Evolutionary conservation across 2,888 invertebrate genomes (phyloP), one percentile per base, ranked within the genome.

Genomic region (Sesia apiformis): DNA sequence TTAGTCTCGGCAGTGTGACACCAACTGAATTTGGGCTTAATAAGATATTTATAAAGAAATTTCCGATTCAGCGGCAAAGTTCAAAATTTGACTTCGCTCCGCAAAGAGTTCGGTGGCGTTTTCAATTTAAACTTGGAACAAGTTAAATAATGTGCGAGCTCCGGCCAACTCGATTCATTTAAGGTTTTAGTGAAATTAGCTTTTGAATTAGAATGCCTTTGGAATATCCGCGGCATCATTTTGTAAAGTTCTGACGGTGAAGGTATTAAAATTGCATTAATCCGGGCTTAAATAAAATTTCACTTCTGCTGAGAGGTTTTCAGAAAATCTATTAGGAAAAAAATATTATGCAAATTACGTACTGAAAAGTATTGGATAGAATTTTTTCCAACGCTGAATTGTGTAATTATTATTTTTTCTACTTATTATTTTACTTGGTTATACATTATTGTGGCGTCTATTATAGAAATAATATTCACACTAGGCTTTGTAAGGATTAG

Each of bases 31-130:
- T 88, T 87, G 83, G 87, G 81, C 88, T 70, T 87, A 85, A 87
- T 89, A 88, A 87, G 83, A 86, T 88, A 89, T 89, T 89, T 89
- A 89, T 89, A 87, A 87, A 87, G 89, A 87, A 83, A 85, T 88
- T 86, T 87, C 85, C 85, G 78, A 89, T 89, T 89, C 88, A 86
- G 81, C 83, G 78, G 86, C 83, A 87, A 88, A 89, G 87, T 89
- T 89, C 88, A 88, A 82, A 88, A 84, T 88, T 88, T 84, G 81
- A 86, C 81, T 85, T 79, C 76, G 81, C 81, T 83, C 76, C 72
- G 75, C 82, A 86, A 87, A 86, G 88, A 88, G 87, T 89, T 88
- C 70, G 80, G 81, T 81, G 76, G 82, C 85, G 81, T 88, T 88
- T 88, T 88, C 89, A 89, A 89, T 89, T 89, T 89, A 88, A 89